A percentile compares a stretch with the other conserved stretches of the same genome.
Evolutionary conservation across 2,888 invertebrate species (phyloP).

Genomic region (Busseola fusca): DNA sequence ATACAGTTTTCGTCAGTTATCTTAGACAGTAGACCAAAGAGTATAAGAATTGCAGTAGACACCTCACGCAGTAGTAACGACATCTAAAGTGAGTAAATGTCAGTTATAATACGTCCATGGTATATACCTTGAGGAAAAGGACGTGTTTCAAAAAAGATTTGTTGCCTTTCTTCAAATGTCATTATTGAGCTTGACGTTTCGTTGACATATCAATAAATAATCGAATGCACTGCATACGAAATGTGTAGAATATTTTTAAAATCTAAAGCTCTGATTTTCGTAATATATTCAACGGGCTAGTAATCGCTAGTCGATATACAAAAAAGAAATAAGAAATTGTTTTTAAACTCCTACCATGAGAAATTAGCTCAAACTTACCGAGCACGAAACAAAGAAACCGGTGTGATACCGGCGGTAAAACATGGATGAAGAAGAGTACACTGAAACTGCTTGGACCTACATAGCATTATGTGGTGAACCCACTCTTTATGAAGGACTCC

Average conservation of each 20-base stretch:
- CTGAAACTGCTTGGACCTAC: slow-evolving; percentile 80
- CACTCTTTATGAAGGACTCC: slow-evolving; percentile 83
- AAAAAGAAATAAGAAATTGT: background rate
- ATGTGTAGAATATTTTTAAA: slow-evolving; percentile 17
- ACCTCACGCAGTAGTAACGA: background rate
- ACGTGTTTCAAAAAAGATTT: background rate
- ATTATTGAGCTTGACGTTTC: background rate
- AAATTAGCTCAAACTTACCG: slow-evolving; percentile 12
- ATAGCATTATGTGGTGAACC: slow-evolving; percentile 83
- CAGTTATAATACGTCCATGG: too few species aligned
- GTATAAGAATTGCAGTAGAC: too few species aligned
- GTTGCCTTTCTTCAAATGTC: background rate
- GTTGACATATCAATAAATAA: slow-evolving; percentile 10
- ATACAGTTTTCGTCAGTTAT: too few species aligned
- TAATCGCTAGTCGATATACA: background rate
- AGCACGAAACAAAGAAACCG: slow-evolving; percentile 34
- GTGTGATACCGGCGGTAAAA: slow-evolving; percentile 32
- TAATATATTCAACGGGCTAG: slow-evolving; percentile 1
- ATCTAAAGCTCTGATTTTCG: slow-evolving; percentile 1
- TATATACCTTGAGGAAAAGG: too few species aligned
- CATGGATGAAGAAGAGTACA: slow-evolving; percentile 83
- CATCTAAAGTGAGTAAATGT: background rate
- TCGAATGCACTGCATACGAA: slow-evolving; percentile 14
- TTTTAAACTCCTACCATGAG: slow-evolving; percentile 10
- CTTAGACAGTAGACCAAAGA: too few species aligned